Percentiles rank a stretch among this genome's conserved stretches.
phyloP scores from a whole-genome alignment of 2,797 vertebrate species.

The Coreius guichenoti region DNA sequence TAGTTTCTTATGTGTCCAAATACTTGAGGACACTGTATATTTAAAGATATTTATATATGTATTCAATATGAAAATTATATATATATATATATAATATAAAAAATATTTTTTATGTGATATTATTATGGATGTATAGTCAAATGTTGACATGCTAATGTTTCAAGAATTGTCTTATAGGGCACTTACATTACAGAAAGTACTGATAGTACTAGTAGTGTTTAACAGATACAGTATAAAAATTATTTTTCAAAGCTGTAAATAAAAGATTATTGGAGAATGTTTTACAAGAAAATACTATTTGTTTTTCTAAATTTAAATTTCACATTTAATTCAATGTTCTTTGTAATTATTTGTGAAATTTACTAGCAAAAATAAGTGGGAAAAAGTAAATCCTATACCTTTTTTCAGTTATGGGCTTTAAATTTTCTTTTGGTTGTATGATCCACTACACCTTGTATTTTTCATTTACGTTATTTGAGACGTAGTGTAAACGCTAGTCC shows the following conservation, averaged over 20 bases:
- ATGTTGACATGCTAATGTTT: background rate
- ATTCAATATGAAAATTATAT: too few relatives aligned
- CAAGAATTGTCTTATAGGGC: background rate
- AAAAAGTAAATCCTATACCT: background rate
- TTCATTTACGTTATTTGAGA: background rate
- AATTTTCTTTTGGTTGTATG: background rate
- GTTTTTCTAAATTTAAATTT: background rate
- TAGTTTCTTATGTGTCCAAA: background rate
- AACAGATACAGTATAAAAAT: too few relatives aligned
- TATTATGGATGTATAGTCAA: background rate
- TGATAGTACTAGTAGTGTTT: too few relatives aligned
- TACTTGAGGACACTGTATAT: too few relatives aligned
- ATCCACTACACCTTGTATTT: background rate
- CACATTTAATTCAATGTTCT: background rate
- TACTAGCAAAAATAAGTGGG: background rate
- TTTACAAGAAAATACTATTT: background rate
- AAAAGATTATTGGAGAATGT: too few relatives aligned
- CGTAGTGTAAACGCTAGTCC: background rate
- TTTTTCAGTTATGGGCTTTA: background rate
- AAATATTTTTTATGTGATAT: too few relatives aligned
- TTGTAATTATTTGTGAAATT: background rate
- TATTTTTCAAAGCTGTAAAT: too few relatives aligned
- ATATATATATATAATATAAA: too few relatives aligned
- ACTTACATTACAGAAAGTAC: too few relatives aligned
- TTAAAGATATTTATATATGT: too few relatives aligned